Percentiles rank a stretch among this genome's conserved stretches.
Evolutionary conservation across 2,888 invertebrate species (phyloP).

Genomic region (Aphidius colemani): DNA sequence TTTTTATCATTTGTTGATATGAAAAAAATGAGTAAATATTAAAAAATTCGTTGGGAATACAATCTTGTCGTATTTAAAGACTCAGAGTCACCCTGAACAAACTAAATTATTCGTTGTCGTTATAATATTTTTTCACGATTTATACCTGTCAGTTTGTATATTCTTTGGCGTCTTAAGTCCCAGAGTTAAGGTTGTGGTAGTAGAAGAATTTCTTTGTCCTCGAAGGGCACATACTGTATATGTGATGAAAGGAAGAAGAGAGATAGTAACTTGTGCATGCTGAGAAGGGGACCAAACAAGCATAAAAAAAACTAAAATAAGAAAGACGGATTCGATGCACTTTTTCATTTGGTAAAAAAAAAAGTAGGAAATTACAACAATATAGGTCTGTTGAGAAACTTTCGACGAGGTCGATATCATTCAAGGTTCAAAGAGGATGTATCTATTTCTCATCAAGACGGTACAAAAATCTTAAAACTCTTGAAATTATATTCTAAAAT

Average conservation of each 20-base stretch:
- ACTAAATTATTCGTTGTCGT: constrained; percentile 1
- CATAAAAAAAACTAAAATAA: background rate
- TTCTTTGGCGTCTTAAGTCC: background rate
- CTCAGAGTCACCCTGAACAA: no score
- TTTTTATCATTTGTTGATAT: no score
- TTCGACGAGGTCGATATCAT: constrained; percentile 23
- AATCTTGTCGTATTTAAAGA: no score
- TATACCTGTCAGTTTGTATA: constrained; percentile 15
- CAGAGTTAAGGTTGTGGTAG: constrained; percentile 27
- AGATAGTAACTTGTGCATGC: constrained; percentile 4
- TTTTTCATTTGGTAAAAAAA: constrained; percentile 37
- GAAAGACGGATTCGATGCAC: constrained; percentile 44
- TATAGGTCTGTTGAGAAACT: no score
- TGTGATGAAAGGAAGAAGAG: constrained; percentile 21
- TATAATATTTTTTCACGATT: background rate
- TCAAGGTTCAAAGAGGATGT: constrained; percentile 31
- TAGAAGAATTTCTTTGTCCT: constrained; percentile 56
- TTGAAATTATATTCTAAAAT: no score
- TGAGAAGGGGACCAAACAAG: constrained; percentile 20
- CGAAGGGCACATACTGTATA: constrained; percentile 28
- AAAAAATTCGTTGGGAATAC: no score
- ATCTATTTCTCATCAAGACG: no score
- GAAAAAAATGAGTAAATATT: no score
- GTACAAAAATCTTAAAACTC: no score
- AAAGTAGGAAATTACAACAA: constrained; percentile 27